Base-by-base conservation (phyloP, 2,797 vertebrate species). In the Sebastes cheni region DNA sequence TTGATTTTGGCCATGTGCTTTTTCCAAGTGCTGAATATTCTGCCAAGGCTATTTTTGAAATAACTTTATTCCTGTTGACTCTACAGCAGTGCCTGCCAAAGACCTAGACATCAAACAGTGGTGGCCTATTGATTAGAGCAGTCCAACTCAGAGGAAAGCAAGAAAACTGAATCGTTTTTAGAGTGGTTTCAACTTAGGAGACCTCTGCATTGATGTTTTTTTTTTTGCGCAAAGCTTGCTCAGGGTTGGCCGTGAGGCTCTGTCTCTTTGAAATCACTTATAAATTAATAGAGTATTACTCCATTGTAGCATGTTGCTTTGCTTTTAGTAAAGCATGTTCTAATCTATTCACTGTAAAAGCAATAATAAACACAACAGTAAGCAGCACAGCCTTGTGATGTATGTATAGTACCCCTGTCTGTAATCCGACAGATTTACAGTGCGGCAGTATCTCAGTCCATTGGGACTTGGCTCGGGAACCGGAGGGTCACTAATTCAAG, bases 41-140 rank as follows among this genome's bases (percentile, higher is more conserved):
- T 84, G 80, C 75, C 12, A 59, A 75, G 69, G 34, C 81, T 81
- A 76, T 83, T 84, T 86, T 79, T 88, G 25, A 82, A 76, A 68
- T 58, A 39, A 52, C 58, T 59, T 68, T 79, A 79, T 87, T 89
- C 55, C 64, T 79, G 62, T 78, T 29, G 67, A 77, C 54, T 85
- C 52, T 70, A 68, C 46, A 82, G 67, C 59, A 42, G 50, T 59
- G 62, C 27, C 72, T 84, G 78, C 76, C 81, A 88, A 86, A 87
- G 54, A 73, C 52, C 39, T 60, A 72, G 67, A 86, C 80, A 78
- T 84, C 73, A 83, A 89, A 84, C 78, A 68, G 30, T 27, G 50
- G 67, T 77, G 78, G 80, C 75, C 81, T 86, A 84, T 87, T 86
- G 88, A 91, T 91, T 78, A 62, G 46, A 82, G 60, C 10, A 54